phyloP scores from a whole-genome alignment of 2,113 vertebrate genomes.

The Ploceus nigricollis region DNA sequence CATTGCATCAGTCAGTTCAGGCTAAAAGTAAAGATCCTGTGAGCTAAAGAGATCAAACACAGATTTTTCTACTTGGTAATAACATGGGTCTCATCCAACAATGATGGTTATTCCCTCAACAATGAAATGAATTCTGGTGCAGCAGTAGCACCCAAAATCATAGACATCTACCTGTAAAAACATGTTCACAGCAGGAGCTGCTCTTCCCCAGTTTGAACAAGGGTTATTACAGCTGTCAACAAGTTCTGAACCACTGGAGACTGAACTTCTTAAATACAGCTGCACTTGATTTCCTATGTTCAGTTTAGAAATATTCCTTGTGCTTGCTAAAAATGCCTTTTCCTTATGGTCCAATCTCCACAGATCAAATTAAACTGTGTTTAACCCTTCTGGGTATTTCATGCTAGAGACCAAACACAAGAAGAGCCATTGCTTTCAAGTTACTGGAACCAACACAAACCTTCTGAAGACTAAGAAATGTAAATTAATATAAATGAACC shows the following conservation, averaged over 20 bases:
- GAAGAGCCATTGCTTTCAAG: background rate
- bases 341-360: background rate
- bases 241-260: background rate
- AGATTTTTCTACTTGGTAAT: background rate
- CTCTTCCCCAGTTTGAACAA: background rate
- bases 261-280: background rate
- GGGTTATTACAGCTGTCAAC: background rate
- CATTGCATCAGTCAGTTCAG: background rate
- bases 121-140: background rate
- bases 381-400: background rate
- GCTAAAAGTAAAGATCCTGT: background rate
- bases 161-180: background rate
- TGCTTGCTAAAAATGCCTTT: background rate
- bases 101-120: background rate
- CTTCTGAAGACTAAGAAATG: background rate
- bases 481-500: background rate
- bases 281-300: background rate
- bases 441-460: background rate
- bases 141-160: background rate
- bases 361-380: background rate
- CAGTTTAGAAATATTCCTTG: background rate
- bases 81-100: accelerated
- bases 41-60: background rate
- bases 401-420: background rate
- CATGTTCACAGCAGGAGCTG: background rate